A percentile compares a stretch with the other conserved stretches of the same genome.
These are phyloP conservation scores for Metalampra italica DNA, from an alignment of 2,888 invertebrate genomes.

Conservation along the genomic window DNA sequence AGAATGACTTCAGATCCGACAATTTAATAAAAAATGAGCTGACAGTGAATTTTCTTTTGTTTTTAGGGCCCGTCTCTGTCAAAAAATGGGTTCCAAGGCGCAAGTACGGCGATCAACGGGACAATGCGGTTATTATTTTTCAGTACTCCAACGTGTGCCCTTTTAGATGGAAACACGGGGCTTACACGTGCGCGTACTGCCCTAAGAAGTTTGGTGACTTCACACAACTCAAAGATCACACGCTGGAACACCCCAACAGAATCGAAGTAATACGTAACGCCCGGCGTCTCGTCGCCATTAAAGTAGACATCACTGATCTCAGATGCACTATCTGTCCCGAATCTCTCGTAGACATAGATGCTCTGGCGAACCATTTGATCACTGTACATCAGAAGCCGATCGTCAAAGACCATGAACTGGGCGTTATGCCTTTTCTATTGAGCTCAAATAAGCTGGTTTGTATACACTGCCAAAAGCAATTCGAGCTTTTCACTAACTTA, in stretches of 20 bases:
- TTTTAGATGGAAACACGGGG: conserved; percentile 60
- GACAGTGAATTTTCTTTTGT: conserved; percentile 43
- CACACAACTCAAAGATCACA: conserved; percentile 42
- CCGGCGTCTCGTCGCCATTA: conserved; percentile 39
- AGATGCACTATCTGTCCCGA: conserved; percentile 49
- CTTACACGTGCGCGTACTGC: conserved; percentile 58
- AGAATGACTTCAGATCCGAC: too few species aligned
- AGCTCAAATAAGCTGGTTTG: conserved; percentile 38
- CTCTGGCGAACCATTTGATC: conserved; percentile 48
- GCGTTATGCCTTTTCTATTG: conserved; percentile 52
- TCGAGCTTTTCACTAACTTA: conserved; percentile 51
- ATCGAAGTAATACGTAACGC: conserved; percentile 43
- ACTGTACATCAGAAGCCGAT: conserved; percentile 46
- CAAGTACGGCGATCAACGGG: conserved; percentile 63
- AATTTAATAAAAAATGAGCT: conserved; percentile 3
- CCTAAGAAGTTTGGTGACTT: conserved; percentile 52
- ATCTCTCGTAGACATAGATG: conserved; percentile 34
- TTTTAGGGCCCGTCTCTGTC: conserved; percentile 53
- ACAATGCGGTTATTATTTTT: conserved; percentile 61
- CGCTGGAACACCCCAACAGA: conserved; percentile 40
- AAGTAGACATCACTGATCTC: conserved; percentile 55
- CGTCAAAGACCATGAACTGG: conserved; percentile 38
- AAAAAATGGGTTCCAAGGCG: conserved; percentile 51
- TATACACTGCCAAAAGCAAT: conserved; percentile 44
- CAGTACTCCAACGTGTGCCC: conserved; percentile 63